A percentile compares a stretch with the other conserved stretches of the same genome.
Evolutionary conservation across 2,888 invertebrate species (phyloP).

Genomic region (Phyllotreta cruciferae): DNA sequence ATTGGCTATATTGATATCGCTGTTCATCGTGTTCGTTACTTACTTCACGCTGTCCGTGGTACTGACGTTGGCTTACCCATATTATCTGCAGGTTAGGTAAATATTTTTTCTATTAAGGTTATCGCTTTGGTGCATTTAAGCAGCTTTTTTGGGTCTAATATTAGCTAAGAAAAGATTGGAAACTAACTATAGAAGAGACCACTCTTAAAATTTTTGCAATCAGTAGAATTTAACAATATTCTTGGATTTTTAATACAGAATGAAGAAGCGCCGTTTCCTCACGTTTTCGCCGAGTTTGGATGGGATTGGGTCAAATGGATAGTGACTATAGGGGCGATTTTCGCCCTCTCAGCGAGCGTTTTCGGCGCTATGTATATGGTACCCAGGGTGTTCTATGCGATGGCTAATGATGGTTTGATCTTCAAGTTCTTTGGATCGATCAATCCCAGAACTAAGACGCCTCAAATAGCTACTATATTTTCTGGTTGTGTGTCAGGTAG

Average conservation of each 20-base stretch:
- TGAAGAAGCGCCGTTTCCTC: slow-evolving; percentile 71
- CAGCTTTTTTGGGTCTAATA: too few relatives aligned
- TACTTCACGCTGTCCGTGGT: slow-evolving; percentile 90
- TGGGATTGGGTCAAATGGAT: slow-evolving; percentile 81
- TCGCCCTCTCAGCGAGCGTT: slow-evolving; percentile 81
- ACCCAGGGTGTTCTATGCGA: slow-evolving; percentile 82
- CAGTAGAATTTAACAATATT: neutral
- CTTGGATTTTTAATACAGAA: slow-evolving; percentile 35
- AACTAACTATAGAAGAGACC: too few relatives aligned
- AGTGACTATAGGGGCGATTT: slow-evolving; percentile 80
- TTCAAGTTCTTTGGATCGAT: slow-evolving; percentile 76
- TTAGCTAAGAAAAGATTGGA: too few relatives aligned
- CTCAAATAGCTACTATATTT: slow-evolving; percentile 74
- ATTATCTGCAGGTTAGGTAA: slow-evolving; percentile 71
- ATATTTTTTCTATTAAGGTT: slow-evolving; percentile 8
- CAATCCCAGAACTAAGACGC: slow-evolving; percentile 73
- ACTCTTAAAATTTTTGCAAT: slow-evolving; percentile 3
- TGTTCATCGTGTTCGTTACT: slow-evolving; percentile 83
- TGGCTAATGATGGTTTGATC: slow-evolving; percentile 85
- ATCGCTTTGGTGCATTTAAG: too few relatives aligned
- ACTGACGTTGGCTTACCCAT: slow-evolving; percentile 86
- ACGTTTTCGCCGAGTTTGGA: slow-evolving; percentile 73
- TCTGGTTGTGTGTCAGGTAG: slow-evolving; percentile 74
- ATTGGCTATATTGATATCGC: slow-evolving; percentile 82
- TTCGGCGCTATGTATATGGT: slow-evolving; percentile 83